Base-by-base conservation (phyloP, 2,797 vertebrate species). In the Scleropages formosus region DNA sequence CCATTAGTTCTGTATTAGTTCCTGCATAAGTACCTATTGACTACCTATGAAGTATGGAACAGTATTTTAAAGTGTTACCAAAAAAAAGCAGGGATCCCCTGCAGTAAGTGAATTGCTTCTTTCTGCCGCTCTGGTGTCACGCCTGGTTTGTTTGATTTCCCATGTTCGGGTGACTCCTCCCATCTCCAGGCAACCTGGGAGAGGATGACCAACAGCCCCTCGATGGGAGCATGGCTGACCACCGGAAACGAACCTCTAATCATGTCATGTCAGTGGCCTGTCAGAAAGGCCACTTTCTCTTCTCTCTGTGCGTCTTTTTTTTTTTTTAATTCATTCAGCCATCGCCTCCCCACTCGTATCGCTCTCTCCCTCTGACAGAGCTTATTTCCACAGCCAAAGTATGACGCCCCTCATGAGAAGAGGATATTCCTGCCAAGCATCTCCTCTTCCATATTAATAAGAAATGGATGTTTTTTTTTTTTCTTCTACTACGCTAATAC, bases 401-500 rank as follows among this genome's bases (percentile, higher is more conserved):
- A 59, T 22, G 65, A 51, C 49, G 44, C n/a, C n/a, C 68, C 72
- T 73, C 65, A 12, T 39, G 15, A 62, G 49, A 8, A 27, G 49
- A 24, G 47, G 49, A 22, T 53, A 11, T 20, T 53, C 12, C 66
- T 65, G 31, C 60, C 60, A 27, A 47, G 11, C 44, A 27, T 20
- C 64, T 69, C 51, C 22, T 78, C 31, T 74, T 75, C 44, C 47
- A 59, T 75, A 61, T 78, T 69, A 56, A 63, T 75, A n/a, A 49
- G 72, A 61, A 68, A 69, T 16, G 26, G n/a, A 62, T 53, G 49
- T 39, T 61, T 74, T 73, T 72, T 58, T 60, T 53, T 49, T 39
- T 61, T 74, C 73, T 72, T 58, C 60, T 13, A 47, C 73, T 60
- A 53, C 46, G 53, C 59, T 70, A 58, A 70, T 64, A 74, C 74